A percentile compares a stretch with the other conserved stretches of the same genome.
phyloP scores from a whole-genome alignment of 2,797 vertebrate species.

The Clarias laeviceps region DNA sequence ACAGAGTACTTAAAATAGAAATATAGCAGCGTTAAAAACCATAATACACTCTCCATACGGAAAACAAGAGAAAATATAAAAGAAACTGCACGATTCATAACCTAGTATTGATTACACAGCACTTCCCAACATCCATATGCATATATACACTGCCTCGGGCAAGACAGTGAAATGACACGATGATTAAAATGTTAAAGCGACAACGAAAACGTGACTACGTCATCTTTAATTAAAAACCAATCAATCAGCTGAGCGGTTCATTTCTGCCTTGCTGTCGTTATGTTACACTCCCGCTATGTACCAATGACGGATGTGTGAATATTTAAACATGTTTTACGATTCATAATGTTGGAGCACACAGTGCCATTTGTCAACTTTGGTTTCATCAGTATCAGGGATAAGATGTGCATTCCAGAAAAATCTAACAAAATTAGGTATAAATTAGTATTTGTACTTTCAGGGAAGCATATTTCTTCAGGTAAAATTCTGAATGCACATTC shows the following conservation, averaged over 20 bases:
- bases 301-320: not conserved
- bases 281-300: conserved; percentile 29
- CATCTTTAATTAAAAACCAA: conserved; percentile 75
- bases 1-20: not conserved
- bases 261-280: conserved; percentile 57
- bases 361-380: too few relatives aligned
- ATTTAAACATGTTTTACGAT: not conserved
- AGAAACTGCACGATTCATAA: conserved; percentile 4
- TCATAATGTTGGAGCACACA: too few relatives aligned
- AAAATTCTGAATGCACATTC: not conserved
- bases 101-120: conserved; percentile 41
- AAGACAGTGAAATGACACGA: conserved; percentile 67
- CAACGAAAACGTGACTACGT: conserved; percentile 62
- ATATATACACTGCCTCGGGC: conserved; percentile 68
- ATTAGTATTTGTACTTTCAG: not conserved
- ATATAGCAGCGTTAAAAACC: not conserved
- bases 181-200: conserved; percentile 71
- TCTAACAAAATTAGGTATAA: not conserved
- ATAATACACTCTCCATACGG: not conserved
- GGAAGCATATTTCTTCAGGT: not conserved
- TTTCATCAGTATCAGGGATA: not conserved
- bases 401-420: not conserved
- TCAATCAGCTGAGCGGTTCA: conserved; percentile 49
- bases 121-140: conserved; percentile 61
- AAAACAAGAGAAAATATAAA: not conserved